These are phyloP conservation scores for Dipodomys ordii DNA, from an alignment of 2,113 vertebrate genomes.

Conservation along the genomic window DNA sequence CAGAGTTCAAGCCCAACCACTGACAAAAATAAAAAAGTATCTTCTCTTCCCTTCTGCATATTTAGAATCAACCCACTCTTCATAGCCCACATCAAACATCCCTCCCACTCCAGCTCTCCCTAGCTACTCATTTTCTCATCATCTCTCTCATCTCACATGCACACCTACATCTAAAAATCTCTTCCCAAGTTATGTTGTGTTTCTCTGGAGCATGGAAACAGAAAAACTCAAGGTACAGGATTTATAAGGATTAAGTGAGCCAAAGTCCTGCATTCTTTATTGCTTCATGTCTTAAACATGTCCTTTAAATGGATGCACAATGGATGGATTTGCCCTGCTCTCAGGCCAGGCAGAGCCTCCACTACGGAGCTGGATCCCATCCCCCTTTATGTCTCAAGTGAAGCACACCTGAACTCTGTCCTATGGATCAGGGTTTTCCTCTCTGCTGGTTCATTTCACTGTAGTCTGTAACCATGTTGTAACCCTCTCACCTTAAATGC, in stretches of 20 bases:
- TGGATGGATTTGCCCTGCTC: background rate
- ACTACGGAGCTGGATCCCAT: background rate
- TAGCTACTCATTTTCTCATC: background rate
- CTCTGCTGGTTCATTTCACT: background rate
- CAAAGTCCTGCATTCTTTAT: background rate
- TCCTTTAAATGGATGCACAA: background rate
- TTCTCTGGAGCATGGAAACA: background rate
- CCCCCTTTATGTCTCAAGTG: background rate
- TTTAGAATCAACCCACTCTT: conserved; percentile 36
- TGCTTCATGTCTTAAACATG: background rate
- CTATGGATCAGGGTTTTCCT: background rate
- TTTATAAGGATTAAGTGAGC: background rate
- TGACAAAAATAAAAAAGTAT: background rate
- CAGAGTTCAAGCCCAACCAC: no score
- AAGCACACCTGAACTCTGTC: background rate
- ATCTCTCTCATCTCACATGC: background rate
- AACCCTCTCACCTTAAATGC: background rate
- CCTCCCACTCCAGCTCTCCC: background rate
- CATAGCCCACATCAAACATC: background rate
- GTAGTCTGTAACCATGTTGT: background rate
- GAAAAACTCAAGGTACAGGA: background rate
- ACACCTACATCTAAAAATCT: background rate
- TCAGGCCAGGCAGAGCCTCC: background rate
- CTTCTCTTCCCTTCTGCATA: background rate
- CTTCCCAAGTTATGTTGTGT: background rate